phyloP scores from a whole-genome alignment of 2,113 vertebrate species.

The Neotoma lepida region DNA sequence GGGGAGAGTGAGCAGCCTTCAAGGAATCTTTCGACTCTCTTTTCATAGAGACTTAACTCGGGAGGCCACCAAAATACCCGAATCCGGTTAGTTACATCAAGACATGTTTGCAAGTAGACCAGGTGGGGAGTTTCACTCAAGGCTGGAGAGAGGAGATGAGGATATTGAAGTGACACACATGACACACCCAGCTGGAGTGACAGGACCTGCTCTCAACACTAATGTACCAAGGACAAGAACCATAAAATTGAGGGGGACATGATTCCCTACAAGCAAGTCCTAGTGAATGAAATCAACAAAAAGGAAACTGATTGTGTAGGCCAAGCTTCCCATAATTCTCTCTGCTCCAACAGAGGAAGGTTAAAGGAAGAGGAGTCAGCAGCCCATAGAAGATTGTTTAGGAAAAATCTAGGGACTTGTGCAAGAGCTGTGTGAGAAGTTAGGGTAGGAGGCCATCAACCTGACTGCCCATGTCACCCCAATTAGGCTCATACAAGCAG shows the following conservation, averaged over 20 bases:
- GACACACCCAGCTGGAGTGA: background rate
- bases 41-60: background rate
- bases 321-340: accelerated
- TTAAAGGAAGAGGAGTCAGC: accelerated
- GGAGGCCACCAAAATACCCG: accelerated
- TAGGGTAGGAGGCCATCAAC: accelerated
- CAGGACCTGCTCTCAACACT: background rate
- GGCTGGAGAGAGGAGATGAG: accelerated
- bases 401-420: background rate
- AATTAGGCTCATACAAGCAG: accelerated
- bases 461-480: background rate
- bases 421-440: background rate
- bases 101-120: background rate
- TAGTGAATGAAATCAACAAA: background rate
- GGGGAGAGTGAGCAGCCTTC: background rate
- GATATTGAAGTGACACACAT: background rate
- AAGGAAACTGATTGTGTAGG: accelerated
- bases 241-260: background rate
- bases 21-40: background rate
- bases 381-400: accelerated
- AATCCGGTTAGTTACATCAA: background rate
- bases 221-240: background rate
- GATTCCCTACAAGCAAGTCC: background rate
- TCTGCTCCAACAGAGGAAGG: background rate
- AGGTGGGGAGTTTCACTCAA: background rate